These are phyloP conservation scores for Drosophila nigromelanica DNA, from an alignment of 1,140 invertebrate genomes.

Conservation along the genomic window DNA sequence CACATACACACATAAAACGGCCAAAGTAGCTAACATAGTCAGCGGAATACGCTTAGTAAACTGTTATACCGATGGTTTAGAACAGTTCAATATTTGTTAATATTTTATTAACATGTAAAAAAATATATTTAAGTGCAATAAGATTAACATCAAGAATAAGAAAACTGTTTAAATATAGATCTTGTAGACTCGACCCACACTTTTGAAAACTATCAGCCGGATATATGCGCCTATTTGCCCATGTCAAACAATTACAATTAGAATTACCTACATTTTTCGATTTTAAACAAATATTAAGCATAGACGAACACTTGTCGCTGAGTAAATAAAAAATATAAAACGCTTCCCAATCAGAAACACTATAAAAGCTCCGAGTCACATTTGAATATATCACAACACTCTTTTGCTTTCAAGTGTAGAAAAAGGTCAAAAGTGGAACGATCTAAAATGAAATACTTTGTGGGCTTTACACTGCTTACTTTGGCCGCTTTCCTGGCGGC, in stretches of 20 bases:
- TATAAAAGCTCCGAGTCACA: slow-evolving; percentile 7
- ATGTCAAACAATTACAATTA: neutral
- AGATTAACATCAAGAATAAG: too few species aligned
- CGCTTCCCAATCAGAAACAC: neutral
- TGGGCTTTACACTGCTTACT: neutral
- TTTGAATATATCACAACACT: slow-evolving; percentile 9
- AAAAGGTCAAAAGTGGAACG: neutral
- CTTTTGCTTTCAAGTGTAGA: neutral
- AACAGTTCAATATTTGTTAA: neutral
- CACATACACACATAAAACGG: neutral
- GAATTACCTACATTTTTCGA: neutral
- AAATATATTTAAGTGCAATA: too few species aligned
- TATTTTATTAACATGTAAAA: too few species aligned
- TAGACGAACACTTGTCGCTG: slow-evolving; percentile 12
- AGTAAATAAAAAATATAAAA: slow-evolving; percentile 7
- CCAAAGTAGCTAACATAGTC: neutral
- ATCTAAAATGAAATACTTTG: slow-evolving; percentile 19
- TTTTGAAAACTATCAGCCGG: too few species aligned
- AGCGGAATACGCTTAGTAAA: neutral
- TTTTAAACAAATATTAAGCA: too few species aligned
- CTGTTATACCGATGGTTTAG: neutral
- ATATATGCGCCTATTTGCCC: neutral
- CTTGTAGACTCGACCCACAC: too few species aligned
- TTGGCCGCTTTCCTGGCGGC: neutral
- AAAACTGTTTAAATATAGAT: too few species aligned